Percentiles rank a stretch among this genome's conserved stretches.
Conservation (phyloP, 2,888 invertebrate species). For the Drosophila sordidula region DNA sequence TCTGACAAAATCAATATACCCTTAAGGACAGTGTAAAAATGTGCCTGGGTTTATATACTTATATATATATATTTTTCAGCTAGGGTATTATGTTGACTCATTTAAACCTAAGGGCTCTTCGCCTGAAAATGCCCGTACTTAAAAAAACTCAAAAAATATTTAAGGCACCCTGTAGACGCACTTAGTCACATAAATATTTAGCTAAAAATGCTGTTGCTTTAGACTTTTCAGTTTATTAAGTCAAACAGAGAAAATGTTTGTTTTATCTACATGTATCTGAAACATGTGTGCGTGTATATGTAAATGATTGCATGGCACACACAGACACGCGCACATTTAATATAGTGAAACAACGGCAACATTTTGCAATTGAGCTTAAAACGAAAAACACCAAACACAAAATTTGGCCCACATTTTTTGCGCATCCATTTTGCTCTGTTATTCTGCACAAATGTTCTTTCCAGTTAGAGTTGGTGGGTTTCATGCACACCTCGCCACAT, state of each 20-base stretch:
- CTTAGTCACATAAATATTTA: background rate
- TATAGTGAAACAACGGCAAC: conserved; percentile 18
- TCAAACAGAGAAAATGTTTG: conserved; percentile 8
- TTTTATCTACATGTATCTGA: background rate
- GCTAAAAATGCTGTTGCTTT: background rate
- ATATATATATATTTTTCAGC: no score
- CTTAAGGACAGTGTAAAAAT: no score
- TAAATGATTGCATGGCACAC: conserved; percentile 10
- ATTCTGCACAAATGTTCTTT: conserved; percentile 43
- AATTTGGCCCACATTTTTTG: conserved; percentile 67
- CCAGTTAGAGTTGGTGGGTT: conserved; percentile 44
- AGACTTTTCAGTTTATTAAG: conserved; percentile 5
- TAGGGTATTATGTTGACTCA: no score
- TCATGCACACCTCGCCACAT: conserved; percentile 5
- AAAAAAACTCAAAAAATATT: background rate
- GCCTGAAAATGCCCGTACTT: no score
- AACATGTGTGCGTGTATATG: background rate
- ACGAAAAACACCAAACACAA: conserved; percentile 37
- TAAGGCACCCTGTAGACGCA: background rate
- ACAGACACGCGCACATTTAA: conserved; percentile 18
- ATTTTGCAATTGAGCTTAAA: conserved; percentile 27
- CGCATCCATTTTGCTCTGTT: conserved; percentile 48
- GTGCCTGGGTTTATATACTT: no score
- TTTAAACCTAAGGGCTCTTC: no score
- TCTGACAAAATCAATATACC: no score